Evolutionary conservation across 2,888 invertebrate species (phyloP).

Genomic region (Cybosia mesomella): DNA sequence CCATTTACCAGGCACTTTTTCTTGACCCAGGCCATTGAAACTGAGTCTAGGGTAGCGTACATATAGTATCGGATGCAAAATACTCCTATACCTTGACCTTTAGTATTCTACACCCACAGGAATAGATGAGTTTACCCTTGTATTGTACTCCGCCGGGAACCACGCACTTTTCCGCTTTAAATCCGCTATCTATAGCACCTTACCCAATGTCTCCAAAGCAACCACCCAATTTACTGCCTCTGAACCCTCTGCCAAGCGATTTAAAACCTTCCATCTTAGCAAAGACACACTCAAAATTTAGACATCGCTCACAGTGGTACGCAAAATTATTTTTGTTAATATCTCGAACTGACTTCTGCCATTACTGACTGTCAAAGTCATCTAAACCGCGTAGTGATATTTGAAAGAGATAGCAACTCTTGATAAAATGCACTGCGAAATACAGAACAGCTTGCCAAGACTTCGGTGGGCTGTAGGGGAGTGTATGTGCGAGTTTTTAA

Average conservation of each 20-base stretch:
- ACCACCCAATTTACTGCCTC: constrained; percentile 20
- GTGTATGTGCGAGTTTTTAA: constrained; percentile 28
- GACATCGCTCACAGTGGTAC: constrained; percentile 12
- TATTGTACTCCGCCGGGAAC: background rate
- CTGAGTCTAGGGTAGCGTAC: background rate
- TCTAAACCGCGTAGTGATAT: constrained; percentile 56
- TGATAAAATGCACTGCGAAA: constrained; percentile 44
- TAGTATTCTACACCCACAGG: background rate
- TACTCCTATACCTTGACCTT: background rate
- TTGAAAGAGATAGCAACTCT: constrained; percentile 53
- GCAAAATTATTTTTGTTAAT: constrained; percentile 54
- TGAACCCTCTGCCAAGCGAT: constrained; percentile 25
- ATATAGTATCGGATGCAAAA: background rate
- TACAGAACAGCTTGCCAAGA: constrained; percentile 32
- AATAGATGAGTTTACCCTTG: background rate
- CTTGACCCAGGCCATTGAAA: no score
- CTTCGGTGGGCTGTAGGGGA: background rate
- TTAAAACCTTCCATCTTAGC: constrained; percentile 39
- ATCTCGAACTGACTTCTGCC: constrained; percentile 63
- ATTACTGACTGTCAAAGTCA: constrained; percentile 69
- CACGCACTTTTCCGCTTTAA: background rate
- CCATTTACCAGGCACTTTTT: no score
- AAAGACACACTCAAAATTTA: constrained; percentile 27
- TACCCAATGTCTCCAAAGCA: constrained; percentile 36
- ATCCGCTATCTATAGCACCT: constrained; percentile 25